Evolutionary conservation across 2,888 invertebrate species (phyloP), one percentile per base, ranked within the genome.

Genomic region (Cepaea hortensis): DNA sequence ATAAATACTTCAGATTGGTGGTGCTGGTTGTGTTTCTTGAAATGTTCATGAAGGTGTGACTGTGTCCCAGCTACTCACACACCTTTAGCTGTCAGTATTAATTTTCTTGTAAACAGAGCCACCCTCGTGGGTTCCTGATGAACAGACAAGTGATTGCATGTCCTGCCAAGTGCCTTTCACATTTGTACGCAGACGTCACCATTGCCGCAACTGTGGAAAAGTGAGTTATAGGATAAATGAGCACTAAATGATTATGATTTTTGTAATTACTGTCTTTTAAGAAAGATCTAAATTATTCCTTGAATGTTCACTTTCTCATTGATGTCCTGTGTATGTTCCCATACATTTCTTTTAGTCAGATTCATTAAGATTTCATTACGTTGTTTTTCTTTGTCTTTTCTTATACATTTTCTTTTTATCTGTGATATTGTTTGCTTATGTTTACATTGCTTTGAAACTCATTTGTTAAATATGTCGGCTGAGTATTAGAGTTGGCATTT

Each of bases 41-140:
- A 75, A 75, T 75, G 18, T 15, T 75, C 15, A 75, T n/a, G 18
- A n/a, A 11, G 11, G 0, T 20, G 20, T 20, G 68, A 5, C 18
- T 18, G 13, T 68, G 68, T 68, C n/a, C 18, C n/a, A n/a, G 18
- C n/a, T 68, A 15, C 13, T 20, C 11, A 20, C 20, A 18, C 68
- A 0, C 68, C 20, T 6, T 11, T 68, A 68, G 20, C 15, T 7
- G 68, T 68, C n/a, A 68, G 20, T 68, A 3, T 73, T n/a, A 18
- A 4, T 23, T 11, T 23, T 73, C n/a, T 62, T 62, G 62, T 23
- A 35, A 23, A 62, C 86, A 92, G 92, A 95, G 35, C 97, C 97
- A 0, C 98, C 98, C 0, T 96, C 97, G 85, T 99, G 99, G 99
- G 97, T 99, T 88, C 99, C 99, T 0, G 98, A 99, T 95, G 97